phyloP scores from a whole-genome alignment of 2,888 invertebrate species.

The Hypercompe scribonia region DNA sequence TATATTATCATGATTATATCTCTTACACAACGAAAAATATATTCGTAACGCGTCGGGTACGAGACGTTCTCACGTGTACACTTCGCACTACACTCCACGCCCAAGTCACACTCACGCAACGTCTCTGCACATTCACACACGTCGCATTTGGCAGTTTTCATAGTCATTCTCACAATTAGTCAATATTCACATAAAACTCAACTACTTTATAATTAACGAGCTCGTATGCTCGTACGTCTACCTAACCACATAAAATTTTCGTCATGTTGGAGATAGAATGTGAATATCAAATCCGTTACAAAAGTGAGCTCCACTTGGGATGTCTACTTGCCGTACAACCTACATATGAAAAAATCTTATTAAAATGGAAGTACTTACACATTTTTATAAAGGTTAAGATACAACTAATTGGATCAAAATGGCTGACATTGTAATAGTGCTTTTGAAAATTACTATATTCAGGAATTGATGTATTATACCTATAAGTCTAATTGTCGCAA shows the following conservation, averaged over 20 bases:
- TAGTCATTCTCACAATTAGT: slow-evolving; percentile 70
- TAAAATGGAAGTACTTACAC: slow-evolving; percentile 86
- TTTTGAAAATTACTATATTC: slow-evolving; percentile 74
- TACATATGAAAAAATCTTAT: slow-evolving; percentile 83
- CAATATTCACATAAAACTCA: slow-evolving; percentile 79
- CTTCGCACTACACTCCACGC: slow-evolving; percentile 39
- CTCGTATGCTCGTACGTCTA: slow-evolving; percentile 38
- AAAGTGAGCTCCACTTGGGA: slow-evolving; percentile 73
- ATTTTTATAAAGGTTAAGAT: slow-evolving; percentile 71
- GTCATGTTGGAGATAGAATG: slow-evolving; percentile 65
- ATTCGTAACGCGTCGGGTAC: slow-evolving; percentile 57
- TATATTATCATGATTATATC: slow-evolving; percentile 80
- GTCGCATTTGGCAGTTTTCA: slow-evolving; percentile 84
- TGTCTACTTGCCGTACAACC: slow-evolving; percentile 78
- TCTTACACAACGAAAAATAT: slow-evolving; percentile 78
- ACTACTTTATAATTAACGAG: slow-evolving; percentile 56
- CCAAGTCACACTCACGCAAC: slow-evolving; percentile 29
- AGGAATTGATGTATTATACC: slow-evolving; percentile 72
- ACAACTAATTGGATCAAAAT: slow-evolving; percentile 83
- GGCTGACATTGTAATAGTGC: slow-evolving; percentile 81
- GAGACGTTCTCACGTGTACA: slow-evolving; percentile 46
- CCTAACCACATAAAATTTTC: slow-evolving; percentile 42
- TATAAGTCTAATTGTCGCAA: slow-evolving; percentile 76
- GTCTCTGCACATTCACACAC: slow-evolving; percentile 49
- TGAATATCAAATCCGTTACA: slow-evolving; percentile 73